phyloP scores from a whole-genome alignment of 2,797 vertebrate species.

The Liparis tanakae region DNA sequence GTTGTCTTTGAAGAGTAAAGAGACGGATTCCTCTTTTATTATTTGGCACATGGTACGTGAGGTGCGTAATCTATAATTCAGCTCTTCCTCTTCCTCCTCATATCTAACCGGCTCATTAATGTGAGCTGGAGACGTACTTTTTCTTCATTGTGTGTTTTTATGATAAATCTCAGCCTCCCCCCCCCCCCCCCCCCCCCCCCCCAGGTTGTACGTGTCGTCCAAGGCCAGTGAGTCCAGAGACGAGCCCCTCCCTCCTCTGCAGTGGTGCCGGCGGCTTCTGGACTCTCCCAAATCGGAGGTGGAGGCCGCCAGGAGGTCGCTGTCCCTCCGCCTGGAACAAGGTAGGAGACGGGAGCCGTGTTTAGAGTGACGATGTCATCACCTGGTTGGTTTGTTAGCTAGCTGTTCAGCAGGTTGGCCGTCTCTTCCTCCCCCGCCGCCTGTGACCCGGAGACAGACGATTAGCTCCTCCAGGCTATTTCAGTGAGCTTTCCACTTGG shows the following conservation, averaged over 20 bases:
- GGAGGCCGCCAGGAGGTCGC: slow-evolving; percentile 88
- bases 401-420: background rate
- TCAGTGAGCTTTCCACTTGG: slow-evolving; percentile 16
- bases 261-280: slow-evolving; percentile 92
- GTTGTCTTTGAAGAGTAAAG: background rate
- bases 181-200: background rate
- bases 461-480: slow-evolving; percentile 40
- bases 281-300: slow-evolving; percentile 89
- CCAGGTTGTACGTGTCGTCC: slow-evolving; percentile 90
- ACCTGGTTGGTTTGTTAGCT: no score
- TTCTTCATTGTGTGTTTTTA: background rate
- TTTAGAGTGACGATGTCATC: no score
- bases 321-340: slow-evolving; percentile 90
- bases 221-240: slow-evolving; percentile 69
- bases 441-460: background rate
- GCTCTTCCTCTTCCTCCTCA: slow-evolving; percentile 20
- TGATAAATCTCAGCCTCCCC: background rate
- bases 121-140: background rate
- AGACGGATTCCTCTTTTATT: slow-evolving; percentile 10
- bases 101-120: slow-evolving; percentile 13
- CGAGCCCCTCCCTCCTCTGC: slow-evolving; percentile 80
- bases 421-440: no score
- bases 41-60: background rate
- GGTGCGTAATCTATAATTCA: slow-evolving; percentile 71
- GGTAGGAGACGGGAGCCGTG: slow-evolving; percentile 62